Evolutionary conservation across 2,113 vertebrate species (phyloP).

Genomic region (Motacilla tschutschensis): DNA sequence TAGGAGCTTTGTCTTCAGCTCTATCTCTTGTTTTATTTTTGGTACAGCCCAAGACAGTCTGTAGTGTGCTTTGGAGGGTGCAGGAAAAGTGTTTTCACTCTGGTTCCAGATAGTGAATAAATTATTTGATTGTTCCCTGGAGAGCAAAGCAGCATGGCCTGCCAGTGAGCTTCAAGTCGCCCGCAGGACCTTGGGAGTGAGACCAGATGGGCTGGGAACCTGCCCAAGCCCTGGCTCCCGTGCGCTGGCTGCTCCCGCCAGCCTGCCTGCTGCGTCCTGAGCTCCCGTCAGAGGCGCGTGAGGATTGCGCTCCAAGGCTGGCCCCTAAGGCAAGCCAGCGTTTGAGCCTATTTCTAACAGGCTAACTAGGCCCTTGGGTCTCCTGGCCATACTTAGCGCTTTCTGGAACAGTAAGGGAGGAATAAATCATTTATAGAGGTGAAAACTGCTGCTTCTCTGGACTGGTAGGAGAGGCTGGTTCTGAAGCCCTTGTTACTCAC

Average conservation of each 20-base stretch:
- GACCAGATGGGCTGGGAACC: constrained; percentile 33
- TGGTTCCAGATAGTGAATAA: neutral
- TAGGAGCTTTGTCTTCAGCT: neutral
- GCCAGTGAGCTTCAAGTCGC: neutral
- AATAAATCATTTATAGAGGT: neutral
- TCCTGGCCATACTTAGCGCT: accelerated
- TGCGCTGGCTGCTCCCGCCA: neutral
- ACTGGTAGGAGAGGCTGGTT: neutral
- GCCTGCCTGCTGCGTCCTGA: neutral
- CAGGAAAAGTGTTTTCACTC: neutral
- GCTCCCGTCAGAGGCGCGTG: neutral
- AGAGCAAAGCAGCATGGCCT: neutral
- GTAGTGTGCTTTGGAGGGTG: neutral
- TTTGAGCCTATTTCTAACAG: neutral
- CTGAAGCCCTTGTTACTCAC: neutral
- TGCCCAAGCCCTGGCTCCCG: neutral
- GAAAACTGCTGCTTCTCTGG: neutral
- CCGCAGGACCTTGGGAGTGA: neutral
- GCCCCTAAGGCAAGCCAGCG: accelerated
- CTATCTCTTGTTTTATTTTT: neutral
- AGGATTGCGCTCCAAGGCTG: accelerated
- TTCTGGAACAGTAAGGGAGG: neutral
- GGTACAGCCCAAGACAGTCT: neutral
- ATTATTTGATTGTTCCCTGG: constrained; percentile 18
- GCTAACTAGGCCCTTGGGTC: neutral